Conservation (phyloP, 1,140 invertebrate genomes). For the Pomacea maculata region DNA sequence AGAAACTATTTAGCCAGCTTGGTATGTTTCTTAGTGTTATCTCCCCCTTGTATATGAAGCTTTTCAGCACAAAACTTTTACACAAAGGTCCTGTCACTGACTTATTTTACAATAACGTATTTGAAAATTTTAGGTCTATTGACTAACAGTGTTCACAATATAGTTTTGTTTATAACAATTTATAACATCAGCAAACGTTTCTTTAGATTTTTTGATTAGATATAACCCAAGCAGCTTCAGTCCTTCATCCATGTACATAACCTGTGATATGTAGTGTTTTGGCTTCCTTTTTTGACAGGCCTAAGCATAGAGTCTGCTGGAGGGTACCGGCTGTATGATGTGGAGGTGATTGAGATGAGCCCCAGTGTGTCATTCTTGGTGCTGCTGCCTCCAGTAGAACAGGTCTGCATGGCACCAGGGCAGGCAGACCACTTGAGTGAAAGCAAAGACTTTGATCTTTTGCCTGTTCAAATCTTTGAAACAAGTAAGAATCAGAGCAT, state of each 20-base stretch:
- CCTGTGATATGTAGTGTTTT: too few relatives aligned
- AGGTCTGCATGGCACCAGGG: slow-evolving; percentile 89
- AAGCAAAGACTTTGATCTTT: slow-evolving; percentile 78
- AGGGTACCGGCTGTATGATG: slow-evolving; percentile 79
- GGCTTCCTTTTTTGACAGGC: background rate
- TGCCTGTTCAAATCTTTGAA: slow-evolving; percentile 88
- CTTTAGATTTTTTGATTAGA: too few relatives aligned
- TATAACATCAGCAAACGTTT: too few relatives aligned
- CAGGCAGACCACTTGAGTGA: slow-evolving; percentile 82
- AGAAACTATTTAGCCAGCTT: slow-evolving; percentile 53
- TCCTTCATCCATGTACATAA: too few relatives aligned
- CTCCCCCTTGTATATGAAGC: too few relatives aligned
- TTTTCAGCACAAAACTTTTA: too few relatives aligned
- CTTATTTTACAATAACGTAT: too few relatives aligned
- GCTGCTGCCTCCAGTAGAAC: slow-evolving; percentile 87
- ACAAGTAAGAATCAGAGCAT: slow-evolving; percentile 70
- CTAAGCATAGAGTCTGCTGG: slow-evolving; percentile 19
- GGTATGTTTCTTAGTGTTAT: slow-evolving; percentile 34
- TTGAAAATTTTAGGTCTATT: too few relatives aligned
- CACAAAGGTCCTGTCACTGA: too few relatives aligned
- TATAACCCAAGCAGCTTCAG: too few relatives aligned
- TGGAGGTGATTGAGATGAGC: slow-evolving; percentile 90
- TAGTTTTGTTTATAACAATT: too few relatives aligned
- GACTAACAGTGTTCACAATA: too few relatives aligned
- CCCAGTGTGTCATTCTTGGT: slow-evolving; percentile 88